Evolutionary conservation across 2,888 invertebrate species (phyloP), one percentile per base, ranked within the genome.

Genomic region (Drosophila engyochracea): DNA sequence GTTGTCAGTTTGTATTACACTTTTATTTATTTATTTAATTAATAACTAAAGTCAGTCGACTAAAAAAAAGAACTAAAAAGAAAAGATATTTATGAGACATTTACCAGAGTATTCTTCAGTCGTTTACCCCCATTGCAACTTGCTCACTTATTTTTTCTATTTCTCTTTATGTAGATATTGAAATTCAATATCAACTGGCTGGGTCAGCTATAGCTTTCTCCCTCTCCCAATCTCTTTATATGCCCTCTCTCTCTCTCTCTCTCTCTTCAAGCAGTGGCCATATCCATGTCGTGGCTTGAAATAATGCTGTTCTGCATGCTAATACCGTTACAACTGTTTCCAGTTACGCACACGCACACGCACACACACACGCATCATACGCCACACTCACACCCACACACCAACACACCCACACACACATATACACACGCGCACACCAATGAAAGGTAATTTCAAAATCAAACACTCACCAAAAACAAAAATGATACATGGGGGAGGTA

Each of bases 401-500:
- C 30, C 19, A 16, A n/a, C 28, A 52, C 37, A 16, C 74, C 35
- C 30, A 16, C 7, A 22, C 53, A 49, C 61, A 44, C 39, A 47
- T 39, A 54, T 55, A 58, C 72, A 53, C 63, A 69, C 69, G 70
- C 37, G 33, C 62, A 57, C 41, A 30, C 57, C 74, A 83, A 83
- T 82, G 83, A 79, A 78, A 91, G 91, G 92, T 92, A 91, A 92
- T 91, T 92, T 91, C 66, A 91, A 91, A 92, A 91, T 92, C 91
- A 84, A 88, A 88, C 88, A 85, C 81, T 82, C 71, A 30, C 68
- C 52, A 25, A 68, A 74, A 58, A 44, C 5, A 47, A 25, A 25
- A 47, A 3, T 47, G 47, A 25, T 16, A 28, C n/a, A 41, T 19
- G 35, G n/a, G 33, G 9, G 31, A 41, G 62, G 67, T 31, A 44